Percentiles rank a stretch among this genome's conserved stretches.
phyloP scores from a whole-genome alignment of 2,797 vertebrate genomes.

The Setipinna tenuifilis region DNA sequence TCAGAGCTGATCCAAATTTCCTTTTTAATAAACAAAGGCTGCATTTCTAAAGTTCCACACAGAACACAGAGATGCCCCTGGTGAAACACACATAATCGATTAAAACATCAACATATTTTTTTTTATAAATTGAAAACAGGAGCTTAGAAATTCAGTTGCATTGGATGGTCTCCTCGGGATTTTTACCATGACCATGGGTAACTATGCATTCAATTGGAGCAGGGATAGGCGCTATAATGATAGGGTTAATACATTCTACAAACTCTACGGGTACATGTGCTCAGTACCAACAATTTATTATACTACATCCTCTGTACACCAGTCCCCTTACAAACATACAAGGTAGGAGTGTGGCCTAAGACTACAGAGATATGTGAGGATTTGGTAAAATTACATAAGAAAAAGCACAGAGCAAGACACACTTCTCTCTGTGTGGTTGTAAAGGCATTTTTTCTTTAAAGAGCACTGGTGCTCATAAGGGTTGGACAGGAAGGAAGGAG shows the following conservation, averaged over 20 bases:
- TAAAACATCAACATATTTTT: constrained; percentile 61
- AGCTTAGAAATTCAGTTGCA: constrained; percentile 59
- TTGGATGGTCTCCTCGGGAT: constrained; percentile 44
- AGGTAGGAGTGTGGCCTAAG: constrained; percentile 41
- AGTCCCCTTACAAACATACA: constrained; percentile 46
- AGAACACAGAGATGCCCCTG: constrained; percentile 61
- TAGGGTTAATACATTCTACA: constrained; percentile 68
- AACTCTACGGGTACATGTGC: constrained; percentile 60
- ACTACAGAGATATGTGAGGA: constrained; percentile 48
- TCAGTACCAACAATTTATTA: constrained; percentile 62
- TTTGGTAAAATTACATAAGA: constrained; percentile 35
- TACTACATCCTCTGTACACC: constrained; percentile 50
- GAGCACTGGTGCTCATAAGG: constrained; percentile 66
- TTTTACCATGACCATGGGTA: constrained; percentile 44
- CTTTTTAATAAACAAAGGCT: constrained; percentile 74
- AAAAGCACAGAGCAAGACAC: constrained; percentile 36
- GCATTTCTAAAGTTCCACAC: constrained; percentile 67
- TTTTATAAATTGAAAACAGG: constrained; percentile 46
- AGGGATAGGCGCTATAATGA: constrained; percentile 57
- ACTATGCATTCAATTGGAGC: constrained; percentile 64
- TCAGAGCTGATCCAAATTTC: constrained; percentile 13
- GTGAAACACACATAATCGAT: constrained; percentile 57
- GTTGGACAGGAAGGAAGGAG: constrained; percentile 42
- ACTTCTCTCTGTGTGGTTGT: constrained; percentile 41
- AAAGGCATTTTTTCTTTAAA: constrained; percentile 59